These are phyloP conservation scores for Cosmia pyralina DNA, from an alignment of 2,888 invertebrate genomes.

Conservation along the genomic window DNA sequence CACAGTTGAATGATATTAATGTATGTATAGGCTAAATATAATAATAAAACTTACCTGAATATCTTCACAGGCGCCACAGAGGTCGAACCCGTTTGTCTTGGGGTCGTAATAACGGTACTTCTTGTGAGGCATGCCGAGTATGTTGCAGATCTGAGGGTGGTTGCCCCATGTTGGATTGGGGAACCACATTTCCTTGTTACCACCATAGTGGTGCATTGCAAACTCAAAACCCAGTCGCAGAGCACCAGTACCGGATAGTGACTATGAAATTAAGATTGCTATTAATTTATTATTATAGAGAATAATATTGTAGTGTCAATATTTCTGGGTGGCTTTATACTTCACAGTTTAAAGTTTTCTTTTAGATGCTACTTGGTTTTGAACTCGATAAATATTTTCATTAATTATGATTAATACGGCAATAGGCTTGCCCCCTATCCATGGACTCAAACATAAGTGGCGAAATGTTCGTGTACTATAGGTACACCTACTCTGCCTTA, in stretches of 20 bases:
- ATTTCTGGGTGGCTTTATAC: not conserved
- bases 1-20: not conserved
- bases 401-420: no score
- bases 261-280: slow-evolving; percentile 87
- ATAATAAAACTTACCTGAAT: slow-evolving; percentile 92
- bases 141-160: slow-evolving; percentile 98
- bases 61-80: slow-evolving; percentile 96
- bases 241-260: slow-evolving; percentile 99
- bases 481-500: no score
- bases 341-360: not conserved
- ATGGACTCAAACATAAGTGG: no score
- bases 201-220: slow-evolving; percentile 94
- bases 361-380: not conserved
- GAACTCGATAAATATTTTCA: not conserved
- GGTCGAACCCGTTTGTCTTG: slow-evolving; percentile 97
- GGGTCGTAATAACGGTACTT: slow-evolving; percentile 98
- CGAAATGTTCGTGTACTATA: no score
- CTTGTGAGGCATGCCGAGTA: slow-evolving; percentile 95
- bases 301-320: not conserved
- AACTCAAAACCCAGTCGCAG: slow-evolving; percentile 98
- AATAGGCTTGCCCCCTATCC: no score
- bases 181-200: slow-evolving; percentile 95
- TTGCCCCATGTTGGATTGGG: slow-evolving; percentile 99
- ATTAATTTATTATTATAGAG: not conserved
- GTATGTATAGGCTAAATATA: not conserved